Base-by-base conservation (phyloP, 2,888 invertebrate species). In the Hemistola chrysoprasaria region DNA sequence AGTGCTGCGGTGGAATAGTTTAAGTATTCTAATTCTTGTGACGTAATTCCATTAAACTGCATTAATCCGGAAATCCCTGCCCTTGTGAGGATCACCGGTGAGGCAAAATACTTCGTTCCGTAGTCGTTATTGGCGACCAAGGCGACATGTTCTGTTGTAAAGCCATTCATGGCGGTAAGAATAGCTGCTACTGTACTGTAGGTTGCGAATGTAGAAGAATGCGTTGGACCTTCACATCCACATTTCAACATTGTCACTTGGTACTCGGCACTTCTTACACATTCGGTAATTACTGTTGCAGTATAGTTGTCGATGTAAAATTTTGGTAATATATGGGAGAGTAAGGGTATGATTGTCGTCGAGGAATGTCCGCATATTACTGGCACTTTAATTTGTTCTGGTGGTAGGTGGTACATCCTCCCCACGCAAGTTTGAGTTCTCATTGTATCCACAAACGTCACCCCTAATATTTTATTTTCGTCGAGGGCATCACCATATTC, bases 141-240 rank as follows among this genome's bases (percentile, higher is more conserved):
- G 11, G 46, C 49, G 30, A 39, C 28, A 30, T 50, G 47, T 31
- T 50, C 49, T 20, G 44, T 22, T 28, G 34, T 43, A 54, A 26
- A 46, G 20, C 37, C 50, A 28, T 46, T 45, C 26, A 45, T 22
- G 8, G 40, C 46, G 5, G 34, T 23, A 22, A 51, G 52, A 38
- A 50, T 41, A 32, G 60, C 48, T 40, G 55, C 53, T 40, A 49
- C 50, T 23, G 51, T 41, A 38, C 16, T 55, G 50, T 45, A 43
- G 35, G 43, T 48, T 31, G 50, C 36, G 40, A 33, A 44, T 6
- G 50, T 44, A 6, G 40, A 38, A 21, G 41, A 39, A 3, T 39
- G 33, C 3, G 38, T 41, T 4, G 30, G 16, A 6, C 43, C 36
- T 16, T 23, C 41, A 11, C 22, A 35, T 35, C 30, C 16, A 16